Conservation (phyloP, 30 jellyfish, hydroid and myxozoan species). For the Nemopilema nomurai region DNA sequence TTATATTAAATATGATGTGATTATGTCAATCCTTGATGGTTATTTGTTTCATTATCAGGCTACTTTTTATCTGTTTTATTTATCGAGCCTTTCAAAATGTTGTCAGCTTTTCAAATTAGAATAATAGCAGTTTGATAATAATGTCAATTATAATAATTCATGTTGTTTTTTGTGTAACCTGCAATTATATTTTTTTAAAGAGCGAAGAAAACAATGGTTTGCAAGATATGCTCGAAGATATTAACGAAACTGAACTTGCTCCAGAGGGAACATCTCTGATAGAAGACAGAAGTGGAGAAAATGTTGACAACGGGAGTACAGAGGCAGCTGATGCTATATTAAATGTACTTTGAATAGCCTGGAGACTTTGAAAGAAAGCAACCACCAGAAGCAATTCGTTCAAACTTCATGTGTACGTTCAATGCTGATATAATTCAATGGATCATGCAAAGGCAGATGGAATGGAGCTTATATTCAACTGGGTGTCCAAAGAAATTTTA, state of each 20-base stretch:
- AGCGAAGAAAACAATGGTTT: not conserved
- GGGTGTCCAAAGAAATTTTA: constrained; percentile 13
- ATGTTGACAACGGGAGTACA: not conserved
- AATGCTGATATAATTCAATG: constrained; percentile 20
- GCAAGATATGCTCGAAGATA: constrained; percentile 3
- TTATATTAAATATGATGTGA: not conserved
- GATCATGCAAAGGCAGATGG: constrained; percentile 31
- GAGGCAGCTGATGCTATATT: constrained; percentile 33
- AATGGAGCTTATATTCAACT: constrained; percentile 23
- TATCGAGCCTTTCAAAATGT: not conserved
- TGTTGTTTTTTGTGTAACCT: not conserved
- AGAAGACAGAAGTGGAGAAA: not conserved
- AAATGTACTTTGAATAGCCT: constrained; percentile 13
- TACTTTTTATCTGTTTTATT: not conserved
- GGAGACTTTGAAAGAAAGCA: constrained; percentile 23
- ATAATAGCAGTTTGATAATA: not conserved
- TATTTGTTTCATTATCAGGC: not conserved
- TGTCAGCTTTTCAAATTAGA: not conserved
- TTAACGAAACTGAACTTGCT: not conserved
- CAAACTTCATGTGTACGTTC: constrained; percentile 39
- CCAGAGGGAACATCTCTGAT: not conserved
- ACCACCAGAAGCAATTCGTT: constrained; percentile 7
- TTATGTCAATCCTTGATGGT: not conserved
- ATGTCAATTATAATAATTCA: not conserved
- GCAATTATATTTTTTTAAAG: not conserved